Conservation (phyloP, 2,888 invertebrate species). For the Scaptomyza flava region DNA sequence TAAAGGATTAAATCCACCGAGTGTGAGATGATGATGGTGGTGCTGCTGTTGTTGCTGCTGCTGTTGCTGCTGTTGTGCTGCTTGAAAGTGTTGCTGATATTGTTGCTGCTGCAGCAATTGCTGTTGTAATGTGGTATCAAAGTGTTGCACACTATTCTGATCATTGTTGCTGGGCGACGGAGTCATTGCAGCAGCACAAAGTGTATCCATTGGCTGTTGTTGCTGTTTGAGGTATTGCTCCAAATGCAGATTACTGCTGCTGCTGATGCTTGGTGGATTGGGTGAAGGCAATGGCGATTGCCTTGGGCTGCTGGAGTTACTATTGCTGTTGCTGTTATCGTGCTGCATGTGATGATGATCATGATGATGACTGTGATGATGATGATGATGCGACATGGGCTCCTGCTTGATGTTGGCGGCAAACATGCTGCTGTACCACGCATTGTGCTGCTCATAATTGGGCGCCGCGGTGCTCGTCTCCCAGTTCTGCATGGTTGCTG, state of each 20-base stretch:
- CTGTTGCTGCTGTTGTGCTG: constrained; percentile 60
- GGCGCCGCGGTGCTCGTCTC: constrained; percentile 80
- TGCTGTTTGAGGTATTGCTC: constrained; percentile 81
- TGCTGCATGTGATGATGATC: constrained; percentile 37
- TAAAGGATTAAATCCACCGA: constrained; percentile 87
- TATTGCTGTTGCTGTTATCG: constrained; percentile 53
- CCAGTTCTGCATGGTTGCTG: constrained; percentile 83
- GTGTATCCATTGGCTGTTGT: constrained; percentile 74
- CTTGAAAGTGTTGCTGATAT: constrained; percentile 71
- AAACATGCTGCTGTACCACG: constrained; percentile 83
- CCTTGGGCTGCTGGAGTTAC: constrained; percentile 61
- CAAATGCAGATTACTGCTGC: constrained; percentile 64
- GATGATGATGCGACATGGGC: constrained; percentile 67
- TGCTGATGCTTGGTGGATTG: constrained; percentile 39
- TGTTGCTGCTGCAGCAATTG: constrained; percentile 75
- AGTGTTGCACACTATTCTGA: constrained; percentile 75
- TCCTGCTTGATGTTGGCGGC: constrained; percentile 83
- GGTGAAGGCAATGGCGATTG: constrained; percentile 61
- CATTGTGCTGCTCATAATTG: constrained; percentile 82
- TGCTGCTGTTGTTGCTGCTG: constrained; percentile 70
- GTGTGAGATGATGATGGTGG: constrained; percentile 83
- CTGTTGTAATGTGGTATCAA: constrained; percentile 70
- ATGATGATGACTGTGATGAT: constrained; percentile 45
- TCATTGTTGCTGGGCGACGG: constrained; percentile 81
- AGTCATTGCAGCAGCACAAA: constrained; percentile 74